Conservation (phyloP, 2,113 vertebrate species). For the Lanius ludovicianus region DNA sequence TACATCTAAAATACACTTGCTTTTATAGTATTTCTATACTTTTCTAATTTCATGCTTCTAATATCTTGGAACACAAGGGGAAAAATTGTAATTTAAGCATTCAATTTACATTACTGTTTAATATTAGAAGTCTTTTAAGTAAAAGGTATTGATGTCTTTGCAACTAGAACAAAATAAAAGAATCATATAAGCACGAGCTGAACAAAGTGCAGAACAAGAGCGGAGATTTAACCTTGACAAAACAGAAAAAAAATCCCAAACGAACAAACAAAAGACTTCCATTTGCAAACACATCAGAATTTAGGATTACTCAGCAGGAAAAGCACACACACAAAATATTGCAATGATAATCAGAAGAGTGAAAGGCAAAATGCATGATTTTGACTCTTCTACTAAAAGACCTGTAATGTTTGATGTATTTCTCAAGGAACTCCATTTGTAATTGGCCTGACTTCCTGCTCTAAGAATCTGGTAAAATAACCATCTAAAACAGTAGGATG, state of each 20-base stretch:
- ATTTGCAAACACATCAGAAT: not conserved
- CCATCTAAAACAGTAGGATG: not conserved
- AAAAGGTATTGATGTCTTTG: not conserved
- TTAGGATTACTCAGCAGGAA: not conserved
- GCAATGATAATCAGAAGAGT: not conserved
- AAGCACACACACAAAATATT: not conserved
- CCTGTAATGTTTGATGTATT: not conserved
- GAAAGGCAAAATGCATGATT: not conserved
- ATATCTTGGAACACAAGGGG: not conserved
- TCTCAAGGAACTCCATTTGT: not conserved
- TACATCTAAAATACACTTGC: not conserved
- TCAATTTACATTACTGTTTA: not conserved
- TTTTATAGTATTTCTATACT: not conserved
- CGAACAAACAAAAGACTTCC: rapidly evolving
- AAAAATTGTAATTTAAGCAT: not conserved
- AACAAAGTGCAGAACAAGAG: not conserved
- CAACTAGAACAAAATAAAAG: not conserved
- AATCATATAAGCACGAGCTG: not conserved
- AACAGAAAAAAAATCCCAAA: not conserved
- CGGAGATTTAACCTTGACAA: not conserved
- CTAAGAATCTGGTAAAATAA: not conserved
- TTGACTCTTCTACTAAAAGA: not conserved
- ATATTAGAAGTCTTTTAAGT: not conserved
- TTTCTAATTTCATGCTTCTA: not conserved
- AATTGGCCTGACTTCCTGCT: not conserved